Base-by-base conservation (phyloP, 1,140 invertebrate species). In the Drosophila yakuba region DNA sequence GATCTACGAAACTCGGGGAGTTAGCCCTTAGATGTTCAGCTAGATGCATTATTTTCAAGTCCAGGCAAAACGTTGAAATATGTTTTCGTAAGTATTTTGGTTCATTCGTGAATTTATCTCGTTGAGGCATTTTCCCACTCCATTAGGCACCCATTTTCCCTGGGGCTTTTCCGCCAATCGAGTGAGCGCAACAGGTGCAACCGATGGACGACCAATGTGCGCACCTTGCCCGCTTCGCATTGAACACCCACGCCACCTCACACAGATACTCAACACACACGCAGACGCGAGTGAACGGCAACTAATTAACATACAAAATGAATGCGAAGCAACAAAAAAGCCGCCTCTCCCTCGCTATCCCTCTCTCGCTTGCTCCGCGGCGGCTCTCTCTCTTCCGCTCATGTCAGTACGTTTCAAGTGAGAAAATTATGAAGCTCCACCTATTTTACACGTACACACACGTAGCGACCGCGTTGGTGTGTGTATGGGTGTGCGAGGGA, bases 351-450 rank as follows among this genome's bases (percentile, higher is more conserved):
- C 36, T 59, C 78, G 47, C 47, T 71, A 28, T 52, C 44, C 36
- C 59, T 55, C 45, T 44, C 54, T 72, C 67, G 47, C 35, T 57
- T 12, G 15, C 55, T 12, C 48, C n/a, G 14, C 25, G 45, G 35
- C 35, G 61, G 45, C 59, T 47, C 23, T 47, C 23, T 7, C 35
- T 63, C 48, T 60, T 67, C 35, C 76, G 47, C 76, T 66, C 60
- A 35, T 45, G 45, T 20, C 8, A 43, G 38, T 32, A 45, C 59
- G 59, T 61, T 55, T 60, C 72, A 86, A 85, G 82, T 85, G 82
- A 85, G 82, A 71, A 85, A 85, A 86, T 85, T 85, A 78, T 85
- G 82, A 86, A 86, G 82, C 84, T 88, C 84, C 84, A 88, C 84
- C 84, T 88, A 69, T 88, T 88, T 88, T 89, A 63, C 76, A 79